A percentile compares a stretch with the other conserved stretches of the same genome.
phyloP scores from a whole-genome alignment of 1,140 invertebrate species.

The Drosophila subpulchrella region DNA sequence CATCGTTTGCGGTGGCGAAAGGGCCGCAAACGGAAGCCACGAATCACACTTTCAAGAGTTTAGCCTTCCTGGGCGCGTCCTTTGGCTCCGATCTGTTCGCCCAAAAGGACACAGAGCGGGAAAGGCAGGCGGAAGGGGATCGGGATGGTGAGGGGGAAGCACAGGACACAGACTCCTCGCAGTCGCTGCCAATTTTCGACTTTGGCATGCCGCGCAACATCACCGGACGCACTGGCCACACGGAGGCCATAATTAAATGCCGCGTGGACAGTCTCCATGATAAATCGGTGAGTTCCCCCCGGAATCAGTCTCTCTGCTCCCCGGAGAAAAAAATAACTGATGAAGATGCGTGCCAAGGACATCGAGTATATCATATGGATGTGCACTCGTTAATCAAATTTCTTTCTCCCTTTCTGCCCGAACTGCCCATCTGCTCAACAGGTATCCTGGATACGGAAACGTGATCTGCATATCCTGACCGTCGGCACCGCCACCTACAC shows the following conservation, averaged over 20 bases:
- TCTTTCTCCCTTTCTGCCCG: neutral
- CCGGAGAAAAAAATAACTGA: neutral
- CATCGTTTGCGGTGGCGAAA: slow-evolving; percentile 36
- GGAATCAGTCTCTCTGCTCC: neutral
- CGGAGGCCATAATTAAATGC: slow-evolving; percentile 93
- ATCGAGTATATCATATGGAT: slow-evolving; percentile 33
- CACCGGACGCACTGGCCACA: slow-evolving; percentile 92
- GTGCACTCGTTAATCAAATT: slow-evolving; percentile 53
- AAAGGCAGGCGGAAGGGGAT: neutral
- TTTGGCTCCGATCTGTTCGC: slow-evolving; percentile 55
- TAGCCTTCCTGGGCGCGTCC: slow-evolving; percentile 65
- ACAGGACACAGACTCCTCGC: slow-evolving; percentile 23
- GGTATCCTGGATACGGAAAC: slow-evolving; percentile 92
- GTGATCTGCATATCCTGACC: slow-evolving; percentile 91
- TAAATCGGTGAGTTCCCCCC: slow-evolving; percentile 88
- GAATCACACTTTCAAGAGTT: slow-evolving; percentile 81
- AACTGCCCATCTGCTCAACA: slow-evolving; percentile 62
- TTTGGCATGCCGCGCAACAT: slow-evolving; percentile 92
- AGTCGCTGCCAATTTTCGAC: slow-evolving; percentile 87
- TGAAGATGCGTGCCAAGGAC: slow-evolving; percentile 39
- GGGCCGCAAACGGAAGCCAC: slow-evolving; percentile 66
- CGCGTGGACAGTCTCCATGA: slow-evolving; percentile 92
- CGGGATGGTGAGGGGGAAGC: neutral
- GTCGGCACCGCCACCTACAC: slow-evolving; percentile 91
- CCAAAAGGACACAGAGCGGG: slow-evolving; percentile 36